phyloP scores from a whole-genome alignment of 2,113 vertebrate genomes.

The Noturus placidus region DNA sequence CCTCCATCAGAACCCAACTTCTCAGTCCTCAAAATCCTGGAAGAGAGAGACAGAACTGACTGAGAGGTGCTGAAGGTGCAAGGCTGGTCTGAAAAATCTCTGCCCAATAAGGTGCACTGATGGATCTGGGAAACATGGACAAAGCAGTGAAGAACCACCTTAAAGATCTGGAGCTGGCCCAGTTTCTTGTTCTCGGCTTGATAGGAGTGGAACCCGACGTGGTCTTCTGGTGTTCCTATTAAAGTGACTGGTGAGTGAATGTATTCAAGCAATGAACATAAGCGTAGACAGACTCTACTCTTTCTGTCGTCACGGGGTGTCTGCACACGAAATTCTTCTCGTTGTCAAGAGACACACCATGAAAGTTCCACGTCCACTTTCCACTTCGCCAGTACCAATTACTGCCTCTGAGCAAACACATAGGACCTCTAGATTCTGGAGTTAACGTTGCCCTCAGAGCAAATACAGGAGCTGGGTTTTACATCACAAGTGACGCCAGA shows the following conservation, averaged over 20 bases:
- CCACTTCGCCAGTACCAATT: slow-evolving; percentile 48
- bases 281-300: neutral
- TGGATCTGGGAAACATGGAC: slow-evolving; percentile 78
- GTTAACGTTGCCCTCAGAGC: slow-evolving; percentile 16
- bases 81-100: slow-evolving; percentile 71
- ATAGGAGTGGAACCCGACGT: neutral
- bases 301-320: neutral
- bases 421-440: slow-evolving; percentile 31
- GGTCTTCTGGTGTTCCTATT: neutral
- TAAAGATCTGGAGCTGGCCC: slow-evolving; percentile 79
- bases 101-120: slow-evolving; percentile 79
- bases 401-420: slow-evolving; percentile 54
- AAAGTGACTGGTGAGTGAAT: neutral
- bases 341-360: slow-evolving; percentile 57
- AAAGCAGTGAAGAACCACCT: slow-evolving; percentile 80
- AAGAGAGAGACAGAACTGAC: slow-evolving; percentile 80
- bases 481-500: slow-evolving; percentile 48
- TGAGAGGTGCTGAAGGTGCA: slow-evolving; percentile 73
- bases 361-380: slow-evolving; percentile 32
- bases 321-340: slow-evolving; percentile 18
- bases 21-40: slow-evolving; percentile 74
- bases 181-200: slow-evolving; percentile 8
- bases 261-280: neutral
- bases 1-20: slow-evolving; percentile 59
- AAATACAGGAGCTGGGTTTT: slow-evolving; percentile 39